Evolutionary conservation across 2,888 invertebrate genomes (phyloP), one percentile per base, ranked within the genome.

Genomic region (Thumatha senex): DNA sequence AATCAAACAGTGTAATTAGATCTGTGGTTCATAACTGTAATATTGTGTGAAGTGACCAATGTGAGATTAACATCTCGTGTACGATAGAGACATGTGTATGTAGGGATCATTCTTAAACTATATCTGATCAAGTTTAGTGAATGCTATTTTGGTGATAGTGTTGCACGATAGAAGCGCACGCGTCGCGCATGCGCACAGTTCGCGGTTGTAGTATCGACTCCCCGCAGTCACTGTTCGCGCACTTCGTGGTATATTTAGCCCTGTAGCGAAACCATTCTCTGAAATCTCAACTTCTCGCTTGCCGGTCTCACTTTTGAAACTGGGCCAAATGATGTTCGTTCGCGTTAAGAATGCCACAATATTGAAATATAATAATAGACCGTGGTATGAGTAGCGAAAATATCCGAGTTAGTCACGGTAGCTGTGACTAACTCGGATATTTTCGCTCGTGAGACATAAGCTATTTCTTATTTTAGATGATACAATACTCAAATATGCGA

Each of bases 361-460:
- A 89, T 89, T 87, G 74, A 86, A 90, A 89, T 89, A 87, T 88
- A 91, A 86, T 89, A 89, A 88, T 90, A 90, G 90, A 81, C 63
- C 58, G 72, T 62, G 81, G 82, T 82, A 79, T 84, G 79, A 79
- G 81, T 79, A 68, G 84, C 87, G 70, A 89, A 90, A 88, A 89
- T 90, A 89, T 83, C 87, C 74, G 81, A 78, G 76, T 88, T 86
- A 89, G 82, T 89, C 89, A 89, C 77, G 76, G 76, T 69, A 71
- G 67, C 76, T n/a, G n/a, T n/a, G n/a, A n/a, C n/a, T n/a, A n/a
- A n/a, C n/a, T n/a, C n/a, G n/a, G n/a, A n/a, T n/a, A n/a, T n/a
- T n/a, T n/a, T n/a, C n/a, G n/a, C n/a, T n/a, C 72, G 77, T 82
- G 80, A 82, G 82, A 84, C 76, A 76, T 76, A 70, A 75, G 72